Evolutionary conservation across 2,888 invertebrate species (phyloP).

Genomic region (Hybos culiciformis): DNA sequence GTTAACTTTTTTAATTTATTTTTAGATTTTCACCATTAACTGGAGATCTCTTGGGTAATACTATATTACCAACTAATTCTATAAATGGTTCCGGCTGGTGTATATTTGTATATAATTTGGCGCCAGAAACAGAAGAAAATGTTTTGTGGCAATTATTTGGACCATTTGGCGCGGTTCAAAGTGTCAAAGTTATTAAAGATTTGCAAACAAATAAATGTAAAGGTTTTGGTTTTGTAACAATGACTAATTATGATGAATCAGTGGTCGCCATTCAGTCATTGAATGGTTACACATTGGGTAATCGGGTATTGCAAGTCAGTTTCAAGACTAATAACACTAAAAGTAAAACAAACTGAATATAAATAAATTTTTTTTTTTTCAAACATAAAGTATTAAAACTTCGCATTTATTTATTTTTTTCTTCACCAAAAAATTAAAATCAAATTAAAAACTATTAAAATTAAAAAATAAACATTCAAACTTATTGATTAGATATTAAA

Average conservation of each 20-base stretch:
- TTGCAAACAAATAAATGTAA: constrained; percentile 88
- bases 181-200: constrained; percentile 85
- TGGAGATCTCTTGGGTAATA: constrained; percentile 55
- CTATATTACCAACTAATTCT: constrained; percentile 66
- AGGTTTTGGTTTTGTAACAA: constrained; percentile 88
- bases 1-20: too few species aligned
- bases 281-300: constrained; percentile 82
- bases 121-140: constrained; percentile 86
- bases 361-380: constrained; percentile 10
- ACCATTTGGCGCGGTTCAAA: constrained; percentile 86
- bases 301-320: constrained; percentile 83
- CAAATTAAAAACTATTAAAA: not conserved
- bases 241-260: constrained; percentile 91
- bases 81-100: constrained; percentile 59
- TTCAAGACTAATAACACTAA: constrained; percentile 78
- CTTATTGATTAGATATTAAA: not conserved
- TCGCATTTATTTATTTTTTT: constrained; percentile 5
- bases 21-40: constrained; percentile 69
- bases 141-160: constrained; percentile 89
- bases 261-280: constrained; percentile 82
- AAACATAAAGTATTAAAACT: constrained; percentile 5
- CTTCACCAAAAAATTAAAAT: not conserved
- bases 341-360: constrained; percentile 33
- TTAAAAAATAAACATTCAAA: not conserved
- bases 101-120: constrained; percentile 86